These are phyloP conservation scores for Cheilosia urbana DNA, from an alignment of 2,888 invertebrate genomes.

Conservation along the genomic window DNA sequence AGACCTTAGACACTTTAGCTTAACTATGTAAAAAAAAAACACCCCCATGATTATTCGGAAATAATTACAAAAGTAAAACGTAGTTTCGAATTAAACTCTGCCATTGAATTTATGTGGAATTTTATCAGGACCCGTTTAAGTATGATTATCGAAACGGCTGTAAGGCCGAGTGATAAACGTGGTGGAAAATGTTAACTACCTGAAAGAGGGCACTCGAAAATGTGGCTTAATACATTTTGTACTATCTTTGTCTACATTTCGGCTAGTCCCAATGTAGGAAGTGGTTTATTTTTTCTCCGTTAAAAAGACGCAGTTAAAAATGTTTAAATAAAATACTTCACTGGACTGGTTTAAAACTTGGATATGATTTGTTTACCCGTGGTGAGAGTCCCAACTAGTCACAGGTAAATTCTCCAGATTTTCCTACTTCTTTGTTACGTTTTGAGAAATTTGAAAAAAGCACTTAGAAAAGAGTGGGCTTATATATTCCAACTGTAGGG, in stretches of 20 bases:
- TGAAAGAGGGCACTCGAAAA: neutral
- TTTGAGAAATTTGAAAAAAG: no score
- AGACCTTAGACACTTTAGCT: neutral
- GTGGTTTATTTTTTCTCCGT: no score
- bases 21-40: neutral
- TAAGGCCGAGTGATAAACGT: neutral
- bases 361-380: no score
- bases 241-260: neutral
- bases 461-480: no score
- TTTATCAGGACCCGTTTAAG: slow-evolving; percentile 11
- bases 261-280: neutral
- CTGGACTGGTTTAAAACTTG: no score
- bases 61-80: slow-evolving; percentile 1
- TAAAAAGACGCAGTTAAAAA: no score
- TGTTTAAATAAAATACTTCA: no score
- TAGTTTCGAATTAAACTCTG: neutral
- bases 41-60: neutral
- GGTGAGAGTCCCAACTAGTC: no score
- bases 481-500: no score
- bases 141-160: neutral
- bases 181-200: neutral
- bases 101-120: slow-evolving; percentile 25
- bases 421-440: no score
- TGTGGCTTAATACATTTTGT: neutral
- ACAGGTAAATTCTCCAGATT: no score